Base-by-base conservation (phyloP, 2,113 vertebrate genomes). In the Microtus ochrogaster region DNA sequence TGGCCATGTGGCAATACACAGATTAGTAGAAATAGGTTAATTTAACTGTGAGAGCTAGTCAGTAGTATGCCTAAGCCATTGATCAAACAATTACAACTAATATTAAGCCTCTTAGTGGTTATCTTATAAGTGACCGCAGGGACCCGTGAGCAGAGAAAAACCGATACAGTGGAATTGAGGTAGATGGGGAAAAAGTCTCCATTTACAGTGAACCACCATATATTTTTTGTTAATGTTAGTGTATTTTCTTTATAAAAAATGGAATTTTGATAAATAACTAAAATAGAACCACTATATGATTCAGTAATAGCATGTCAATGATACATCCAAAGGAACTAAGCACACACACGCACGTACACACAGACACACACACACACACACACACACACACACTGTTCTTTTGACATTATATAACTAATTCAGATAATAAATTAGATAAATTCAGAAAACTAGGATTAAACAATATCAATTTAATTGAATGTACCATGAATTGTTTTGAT, bases 391-490 rank as follows among this genome's bases (percentile, higher is more conserved):
- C 39, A 65, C 7, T 65, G 7, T n/a, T 65, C 13, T 89, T 87
- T 83, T 68, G 79, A 89, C 61, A 94, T 86, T 47, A 33, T 61
- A 61, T 39, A 19, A 36, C 79, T 95, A 88, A 82, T 89, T 91
- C 73, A 73, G n/a, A 22, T 39, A 73, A 21, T 39, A 73, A 73
- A 73, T 73, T 73, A 73, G 36, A n/a, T n/a, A 72, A 95, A 88
- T 78, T 86, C 41, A 93, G 63, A 88, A 52, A 97, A 90, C 30
- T n/a, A 28, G 24, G 5, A 3, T 13, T 39, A 83, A 33, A 8
- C 61, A 72, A 55, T 49, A 41, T 55, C 76, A 79, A 74, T 49
- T 66, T 49, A 81, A 84, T 33, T 63, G 24, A 82, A 81, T 41
- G 8, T 28, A 72, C 91, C 68, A 79, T 77, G 63, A 78, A 68